phyloP scores from a whole-genome alignment of 64 coral and sea anemone genomes.

The Montipora capricornis region DNA sequence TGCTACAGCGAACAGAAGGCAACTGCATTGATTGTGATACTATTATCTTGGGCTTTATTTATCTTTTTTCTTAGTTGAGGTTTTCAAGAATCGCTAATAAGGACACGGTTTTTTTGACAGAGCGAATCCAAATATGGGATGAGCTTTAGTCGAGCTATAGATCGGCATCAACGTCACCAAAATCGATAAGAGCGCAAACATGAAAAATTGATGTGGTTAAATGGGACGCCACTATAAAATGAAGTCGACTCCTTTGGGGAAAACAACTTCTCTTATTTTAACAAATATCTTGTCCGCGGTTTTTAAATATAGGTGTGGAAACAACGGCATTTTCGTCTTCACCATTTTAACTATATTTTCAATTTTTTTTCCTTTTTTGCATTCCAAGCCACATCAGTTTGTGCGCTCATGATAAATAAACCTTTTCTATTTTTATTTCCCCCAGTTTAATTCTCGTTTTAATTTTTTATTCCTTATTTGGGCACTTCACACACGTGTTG shows the following conservation, averaged over 20 bases:
- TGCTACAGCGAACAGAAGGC: conserved; percentile 86
- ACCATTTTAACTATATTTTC: conserved; percentile 15
- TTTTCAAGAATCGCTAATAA: conserved; percentile 71
- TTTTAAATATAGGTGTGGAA: neutral
- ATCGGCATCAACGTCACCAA: conserved; percentile 24
- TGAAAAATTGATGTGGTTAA: conserved; percentile 56
- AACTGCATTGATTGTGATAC: conserved; percentile 73
- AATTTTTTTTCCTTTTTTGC: neutral
- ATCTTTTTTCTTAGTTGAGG: conserved; percentile 68
- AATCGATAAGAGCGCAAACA: conserved; percentile 37
- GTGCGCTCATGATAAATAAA: neutral
- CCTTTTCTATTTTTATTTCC: conserved; percentile 2
- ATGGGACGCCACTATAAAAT: conserved; percentile 37
- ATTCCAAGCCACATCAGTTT: conserved; percentile 11
- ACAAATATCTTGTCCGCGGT: conserved; percentile 18
- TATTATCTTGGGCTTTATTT: conserved; percentile 77
- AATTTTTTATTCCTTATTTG: conserved; percentile 37
- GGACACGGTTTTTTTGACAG: neutral
- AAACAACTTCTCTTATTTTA: conserved; percentile 23
- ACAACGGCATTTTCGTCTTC: neutral
- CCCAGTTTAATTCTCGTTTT: conserved; percentile 9
- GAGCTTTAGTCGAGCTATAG: conserved; percentile 1
- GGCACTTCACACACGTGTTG: neutral
- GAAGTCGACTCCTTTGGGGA: conserved; percentile 1
- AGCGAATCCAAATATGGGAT: conserved; percentile 78